Evolutionary conservation across 2,113 vertebrate genomes (phyloP), one percentile per base, ranked within the genome.

Genomic region (Erpornis zantholeuca): DNA sequence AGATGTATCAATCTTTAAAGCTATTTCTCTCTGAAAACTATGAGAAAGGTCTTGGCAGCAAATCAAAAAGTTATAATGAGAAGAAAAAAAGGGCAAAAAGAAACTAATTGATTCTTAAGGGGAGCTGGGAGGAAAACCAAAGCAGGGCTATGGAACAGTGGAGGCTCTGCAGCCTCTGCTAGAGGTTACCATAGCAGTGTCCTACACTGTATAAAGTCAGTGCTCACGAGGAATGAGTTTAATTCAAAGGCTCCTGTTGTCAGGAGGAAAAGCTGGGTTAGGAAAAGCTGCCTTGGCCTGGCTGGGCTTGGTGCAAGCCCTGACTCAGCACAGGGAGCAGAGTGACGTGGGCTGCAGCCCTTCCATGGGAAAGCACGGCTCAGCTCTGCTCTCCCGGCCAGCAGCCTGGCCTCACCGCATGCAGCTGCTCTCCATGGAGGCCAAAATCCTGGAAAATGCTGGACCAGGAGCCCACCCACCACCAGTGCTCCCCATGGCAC

Each of bases 361-460:
- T 27, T 9, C 2, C 42, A 1, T 11, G n/a, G 89, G 73, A 40
- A 40, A 29, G 36, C 50, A 6, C 3, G 2, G 35, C 44, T 15
- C 4, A 2, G 61, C 56, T 28, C 72, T 2, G 3, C n/a, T 47
- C 27, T 27, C n/a, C 42, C 35, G 2, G 38, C 45, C 14, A 7
- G 22, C 56, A 59, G 56, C n/a, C 22, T 22, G 23, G 72, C 1
- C 2, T 3, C 40, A 33, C 33, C 8, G 1, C 61, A n/a, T 24
- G 2, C 27, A 22, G 42, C 8, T 2, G 0, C 23, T 5, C 28
- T 4, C 13, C 0, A 8, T 3, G 29, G 29, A 56, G 40, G 31
- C 24, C 45, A 24, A 15, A 25, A 7, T 29, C 38, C 50, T 22
- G 7, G 33, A 13, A 27, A 40, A n/a, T 15, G 5, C 4, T 4